A percentile compares a stretch with the other conserved stretches of the same genome.
Conservation (phyloP, 2,888 invertebrate species). For the Sisyra nigra region DNA sequence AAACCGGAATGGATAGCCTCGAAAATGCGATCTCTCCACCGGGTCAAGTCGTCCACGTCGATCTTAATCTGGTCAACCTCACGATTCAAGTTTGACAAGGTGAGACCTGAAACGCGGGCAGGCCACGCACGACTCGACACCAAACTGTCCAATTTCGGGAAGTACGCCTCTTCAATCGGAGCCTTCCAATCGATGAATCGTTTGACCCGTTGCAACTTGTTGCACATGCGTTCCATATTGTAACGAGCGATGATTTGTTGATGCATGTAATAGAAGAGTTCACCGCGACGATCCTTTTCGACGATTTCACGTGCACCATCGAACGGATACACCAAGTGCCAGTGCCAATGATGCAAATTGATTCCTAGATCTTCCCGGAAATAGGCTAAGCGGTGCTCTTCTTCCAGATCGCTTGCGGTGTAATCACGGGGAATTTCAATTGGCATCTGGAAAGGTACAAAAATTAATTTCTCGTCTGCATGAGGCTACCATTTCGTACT, state of each 20-base stretch:
- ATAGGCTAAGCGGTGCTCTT: constrained; percentile 67
- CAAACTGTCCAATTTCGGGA: constrained; percentile 66
- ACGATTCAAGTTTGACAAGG: constrained; percentile 43
- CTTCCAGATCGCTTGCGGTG: constrained; percentile 56
- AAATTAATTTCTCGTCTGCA: not conserved
- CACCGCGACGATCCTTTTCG: constrained; percentile 59
- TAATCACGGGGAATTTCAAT: constrained; percentile 56
- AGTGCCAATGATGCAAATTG: constrained; percentile 84
- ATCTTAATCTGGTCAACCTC: constrained; percentile 47
- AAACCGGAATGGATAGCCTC: constrained; percentile 51
- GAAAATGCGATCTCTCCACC: constrained; percentile 59
- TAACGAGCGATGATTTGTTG: constrained; percentile 51
- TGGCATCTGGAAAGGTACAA: constrained; percentile 30
- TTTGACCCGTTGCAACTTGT: constrained; percentile 43
- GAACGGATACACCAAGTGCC: constrained; percentile 78
- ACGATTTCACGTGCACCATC: constrained; percentile 45
- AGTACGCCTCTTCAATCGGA: constrained; percentile 63
- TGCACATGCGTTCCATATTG: constrained; percentile 60
- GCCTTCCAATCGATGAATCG: constrained; percentile 47
- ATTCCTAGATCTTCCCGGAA: constrained; percentile 75
- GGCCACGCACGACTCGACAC: constrained; percentile 65
- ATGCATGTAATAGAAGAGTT: constrained; percentile 70
- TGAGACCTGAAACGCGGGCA: constrained; percentile 41
- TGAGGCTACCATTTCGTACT: constrained; percentile 26
- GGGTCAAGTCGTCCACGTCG: constrained; percentile 53